phyloP scores from a whole-genome alignment of 2,113 vertebrate genomes.

The Callaeas wilsoni region DNA sequence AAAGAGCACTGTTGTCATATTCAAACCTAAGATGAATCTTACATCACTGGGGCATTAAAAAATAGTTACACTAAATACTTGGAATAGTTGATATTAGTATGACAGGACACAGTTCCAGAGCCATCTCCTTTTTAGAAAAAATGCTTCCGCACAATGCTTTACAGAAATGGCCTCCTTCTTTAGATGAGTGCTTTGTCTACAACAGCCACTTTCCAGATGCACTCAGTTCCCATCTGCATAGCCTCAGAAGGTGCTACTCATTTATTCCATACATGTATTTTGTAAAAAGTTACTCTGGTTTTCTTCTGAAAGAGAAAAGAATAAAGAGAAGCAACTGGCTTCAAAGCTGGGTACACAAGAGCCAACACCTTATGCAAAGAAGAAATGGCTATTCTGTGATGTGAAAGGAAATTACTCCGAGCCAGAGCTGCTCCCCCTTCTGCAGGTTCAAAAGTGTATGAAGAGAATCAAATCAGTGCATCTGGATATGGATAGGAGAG shows the following conservation, averaged over 20 bases:
- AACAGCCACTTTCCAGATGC: neutral
- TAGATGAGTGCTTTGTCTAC: neutral
- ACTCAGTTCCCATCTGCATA: neutral
- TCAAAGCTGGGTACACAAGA: neutral
- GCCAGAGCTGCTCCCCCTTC: neutral
- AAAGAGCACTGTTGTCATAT: neutral
- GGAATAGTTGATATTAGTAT: neutral
- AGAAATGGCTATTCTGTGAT: too few relatives aligned
- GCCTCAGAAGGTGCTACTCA: neutral
- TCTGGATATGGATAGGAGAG: rapidly evolving
- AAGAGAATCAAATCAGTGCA: neutral
- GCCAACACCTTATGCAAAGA: neutral
- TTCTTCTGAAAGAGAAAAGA: neutral
- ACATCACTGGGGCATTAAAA: neutral
- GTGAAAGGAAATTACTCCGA: neutral
- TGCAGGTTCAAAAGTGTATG: neutral
- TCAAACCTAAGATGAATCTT: neutral
- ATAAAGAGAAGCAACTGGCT: neutral
- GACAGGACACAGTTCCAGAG: neutral
- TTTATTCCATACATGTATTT: neutral
- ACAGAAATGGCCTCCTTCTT: neutral
- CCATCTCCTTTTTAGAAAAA: neutral
- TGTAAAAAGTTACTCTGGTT: neutral
- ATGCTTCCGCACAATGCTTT: neutral
- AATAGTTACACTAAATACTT: neutral